Evolutionary conservation across 2,797 vertebrate genomes (phyloP).

Genomic region (Hapalemur alaotrensis): DNA sequence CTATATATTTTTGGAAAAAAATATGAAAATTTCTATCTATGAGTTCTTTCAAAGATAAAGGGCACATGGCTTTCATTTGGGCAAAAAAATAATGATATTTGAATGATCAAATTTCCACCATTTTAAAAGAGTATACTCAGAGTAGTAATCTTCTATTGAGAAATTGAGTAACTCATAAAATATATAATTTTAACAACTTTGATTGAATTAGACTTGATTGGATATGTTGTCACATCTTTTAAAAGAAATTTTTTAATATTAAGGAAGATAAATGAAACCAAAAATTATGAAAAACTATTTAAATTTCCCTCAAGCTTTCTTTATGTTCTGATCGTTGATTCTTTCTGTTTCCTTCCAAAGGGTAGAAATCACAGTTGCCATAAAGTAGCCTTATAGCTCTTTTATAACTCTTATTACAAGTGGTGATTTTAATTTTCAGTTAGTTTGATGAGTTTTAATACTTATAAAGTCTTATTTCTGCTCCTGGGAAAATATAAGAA

Average conservation of each 20-base stretch:
- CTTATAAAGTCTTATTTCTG: not conserved
- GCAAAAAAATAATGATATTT: not conserved
- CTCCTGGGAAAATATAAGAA: not conserved
- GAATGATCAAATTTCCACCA: not conserved
- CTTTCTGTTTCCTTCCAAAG: not conserved
- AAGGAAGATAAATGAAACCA: not conserved
- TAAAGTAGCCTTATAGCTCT: not conserved
- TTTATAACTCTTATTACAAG: not conserved
- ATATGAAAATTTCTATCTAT: not conserved
- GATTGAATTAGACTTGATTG: not conserved
- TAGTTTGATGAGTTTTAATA: not conserved
- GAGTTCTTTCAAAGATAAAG: not conserved
- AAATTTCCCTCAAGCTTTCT: not conserved
- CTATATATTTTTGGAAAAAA: not conserved
- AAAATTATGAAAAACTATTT: not conserved
- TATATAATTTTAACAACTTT: not conserved
- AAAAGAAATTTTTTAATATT: not conserved
- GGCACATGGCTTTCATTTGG: not conserved
- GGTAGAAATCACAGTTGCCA: not conserved
- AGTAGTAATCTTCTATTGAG: not conserved
- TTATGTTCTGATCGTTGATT: not conserved
- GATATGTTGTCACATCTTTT: not conserved
- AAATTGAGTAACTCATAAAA: not conserved
- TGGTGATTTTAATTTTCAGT: not conserved
- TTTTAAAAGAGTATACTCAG: not conserved